Evolutionary conservation across 2,113 vertebrate species (phyloP).

Genomic region (Apteryx owenii): DNA sequence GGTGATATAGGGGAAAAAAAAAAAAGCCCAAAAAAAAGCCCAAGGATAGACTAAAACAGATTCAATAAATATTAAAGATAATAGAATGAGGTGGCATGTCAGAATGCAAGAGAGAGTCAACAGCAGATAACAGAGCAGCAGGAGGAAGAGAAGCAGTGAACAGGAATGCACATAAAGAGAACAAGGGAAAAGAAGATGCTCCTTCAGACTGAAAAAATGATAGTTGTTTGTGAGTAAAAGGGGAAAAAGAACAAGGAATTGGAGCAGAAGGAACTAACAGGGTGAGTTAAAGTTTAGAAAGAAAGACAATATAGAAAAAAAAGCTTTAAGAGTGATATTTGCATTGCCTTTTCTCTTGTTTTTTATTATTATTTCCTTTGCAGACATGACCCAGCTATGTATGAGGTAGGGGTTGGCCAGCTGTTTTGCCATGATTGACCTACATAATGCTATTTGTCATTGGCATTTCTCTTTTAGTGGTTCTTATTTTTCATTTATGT

Average conservation of each 20-base stretch:
- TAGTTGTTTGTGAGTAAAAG: neutral
- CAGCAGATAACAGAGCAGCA: neutral
- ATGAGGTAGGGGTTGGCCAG: neutral
- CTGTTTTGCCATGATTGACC: neutral
- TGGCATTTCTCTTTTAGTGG: neutral
- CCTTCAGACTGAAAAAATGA: neutral
- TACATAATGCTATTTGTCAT: neutral
- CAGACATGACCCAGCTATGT: neutral
- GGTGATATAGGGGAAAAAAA: fast-evolving
- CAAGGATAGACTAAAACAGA: neutral
- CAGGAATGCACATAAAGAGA: neutral
- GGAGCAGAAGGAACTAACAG: neutral
- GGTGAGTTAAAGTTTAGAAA: neutral
- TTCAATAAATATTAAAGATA: neutral
- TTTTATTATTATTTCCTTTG: neutral
- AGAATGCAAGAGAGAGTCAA: neutral
- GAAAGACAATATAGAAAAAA: neutral
- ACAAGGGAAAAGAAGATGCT: neutral
- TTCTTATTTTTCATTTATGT: neutral
- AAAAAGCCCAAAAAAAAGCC: neutral
- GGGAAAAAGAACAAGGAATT: neutral
- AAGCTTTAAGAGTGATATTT: neutral
- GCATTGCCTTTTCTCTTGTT: neutral
- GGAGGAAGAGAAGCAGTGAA: neutral
- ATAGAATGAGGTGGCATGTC: neutral